These are phyloP conservation scores for Galeopterus variegatus DNA, from an alignment of 2,113 vertebrate genomes.

Conservation along the genomic window DNA sequence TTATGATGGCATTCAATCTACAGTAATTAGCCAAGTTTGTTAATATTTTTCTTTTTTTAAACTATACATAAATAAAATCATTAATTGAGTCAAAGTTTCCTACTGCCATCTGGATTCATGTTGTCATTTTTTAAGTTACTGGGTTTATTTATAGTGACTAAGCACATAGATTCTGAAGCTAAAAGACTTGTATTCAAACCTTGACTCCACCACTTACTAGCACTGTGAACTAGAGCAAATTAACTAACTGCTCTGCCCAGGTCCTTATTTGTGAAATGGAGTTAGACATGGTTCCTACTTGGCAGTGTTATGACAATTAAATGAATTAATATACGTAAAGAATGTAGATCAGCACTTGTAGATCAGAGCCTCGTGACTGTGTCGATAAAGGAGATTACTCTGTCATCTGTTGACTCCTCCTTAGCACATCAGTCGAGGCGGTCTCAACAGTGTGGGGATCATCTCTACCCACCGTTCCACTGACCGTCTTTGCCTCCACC, in stretches of 20 bases:
- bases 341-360: not conserved
- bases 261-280: not conserved
- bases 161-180: not conserved
- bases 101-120: slow-evolving; percentile 91
- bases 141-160: not conserved
- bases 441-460: slow-evolving; percentile 87
- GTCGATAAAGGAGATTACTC: slow-evolving; percentile 87
- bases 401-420: slow-evolving; percentile 82
- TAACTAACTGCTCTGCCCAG: not conserved
- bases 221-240: not conserved
- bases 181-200: not conserved
- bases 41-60: slow-evolving; percentile 92
- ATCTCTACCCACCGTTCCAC: not conserved
- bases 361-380: slow-evolving; percentile 80
- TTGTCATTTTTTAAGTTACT: slow-evolving; percentile 1
- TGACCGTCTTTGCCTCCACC: slow-evolving; percentile 91
- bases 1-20: slow-evolving; percentile 82
- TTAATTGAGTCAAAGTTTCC: slow-evolving; percentile 89
- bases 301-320: not conserved
- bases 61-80: slow-evolving; percentile 94
- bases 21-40: slow-evolving; percentile 73
- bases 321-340: not conserved
- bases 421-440: slow-evolving; percentile 89
- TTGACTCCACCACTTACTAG: not conserved
- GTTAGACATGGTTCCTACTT: not conserved